Conservation (phyloP, 1,140 invertebrate species). For the Hycleus phaleratus region DNA sequence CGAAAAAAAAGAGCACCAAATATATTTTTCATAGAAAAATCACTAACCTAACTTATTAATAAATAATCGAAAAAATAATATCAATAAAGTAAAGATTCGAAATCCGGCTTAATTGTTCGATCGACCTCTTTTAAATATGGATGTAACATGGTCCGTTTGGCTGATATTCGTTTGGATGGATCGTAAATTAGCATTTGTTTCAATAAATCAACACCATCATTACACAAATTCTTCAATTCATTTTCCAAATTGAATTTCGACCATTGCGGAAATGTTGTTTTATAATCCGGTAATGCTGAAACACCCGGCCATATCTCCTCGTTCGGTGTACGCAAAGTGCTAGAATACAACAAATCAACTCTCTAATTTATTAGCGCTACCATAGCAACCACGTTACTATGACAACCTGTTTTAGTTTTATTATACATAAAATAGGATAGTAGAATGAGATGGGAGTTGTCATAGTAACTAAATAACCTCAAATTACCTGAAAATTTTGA, state of each 20-base stretch:
- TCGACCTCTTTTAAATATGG: slow-evolving; percentile 55
- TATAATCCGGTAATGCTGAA: slow-evolving; percentile 78
- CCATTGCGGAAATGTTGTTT: slow-evolving; percentile 79
- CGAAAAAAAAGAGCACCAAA: no score
- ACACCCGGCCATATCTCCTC: slow-evolving; percentile 90
- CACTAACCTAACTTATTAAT: no score
- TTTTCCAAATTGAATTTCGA: slow-evolving; percentile 50
- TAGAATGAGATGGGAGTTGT: no score
- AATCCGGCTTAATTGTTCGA: neutral
- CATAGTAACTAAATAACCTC: neutral
- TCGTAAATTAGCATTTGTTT: slow-evolving; percentile 73
- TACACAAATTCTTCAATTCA: slow-evolving; percentile 54
- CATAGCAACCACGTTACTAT: no score
- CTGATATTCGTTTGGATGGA: slow-evolving; percentile 65
- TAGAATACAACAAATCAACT: slow-evolving; percentile 27
- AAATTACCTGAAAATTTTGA: slow-evolving; percentile 66
- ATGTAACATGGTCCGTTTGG: slow-evolving; percentile 63
- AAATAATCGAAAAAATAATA: no score
- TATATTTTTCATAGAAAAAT: no score
- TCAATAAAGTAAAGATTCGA: no score
- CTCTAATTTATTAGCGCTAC: no score
- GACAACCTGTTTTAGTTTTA: no score
- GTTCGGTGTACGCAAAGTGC: slow-evolving; percentile 69
- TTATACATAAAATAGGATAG: no score
- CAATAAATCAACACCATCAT: slow-evolving; percentile 62